These are phyloP conservation scores for Hypanus sabinus DNA, from an alignment of 2,113 vertebrate species.

Conservation along the genomic window DNA sequence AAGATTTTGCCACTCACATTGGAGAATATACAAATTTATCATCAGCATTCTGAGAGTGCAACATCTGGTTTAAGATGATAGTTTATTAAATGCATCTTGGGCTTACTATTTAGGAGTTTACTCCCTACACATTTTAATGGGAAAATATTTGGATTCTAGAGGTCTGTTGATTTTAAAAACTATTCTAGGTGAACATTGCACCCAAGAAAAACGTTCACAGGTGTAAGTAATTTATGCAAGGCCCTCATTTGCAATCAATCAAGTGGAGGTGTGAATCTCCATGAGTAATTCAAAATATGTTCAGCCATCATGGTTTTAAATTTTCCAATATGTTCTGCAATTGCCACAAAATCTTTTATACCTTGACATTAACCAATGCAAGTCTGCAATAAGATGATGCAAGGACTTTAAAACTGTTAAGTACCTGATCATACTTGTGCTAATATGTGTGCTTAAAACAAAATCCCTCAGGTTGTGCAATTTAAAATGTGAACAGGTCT, in stretches of 20 bases:
- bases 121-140: not conserved
- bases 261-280: not conserved
- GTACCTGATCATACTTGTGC: not conserved
- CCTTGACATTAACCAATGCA: not conserved
- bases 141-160: not conserved
- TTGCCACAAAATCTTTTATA: not conserved
- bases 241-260: not conserved
- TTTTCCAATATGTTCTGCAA: not conserved
- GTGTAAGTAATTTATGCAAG: slow-evolving; percentile 25
- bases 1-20: not conserved
- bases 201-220: not conserved
- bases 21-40: not conserved
- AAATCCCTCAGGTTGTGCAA: not conserved
- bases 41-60: not conserved
- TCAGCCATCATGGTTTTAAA: not conserved
- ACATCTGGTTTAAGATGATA: not conserved
- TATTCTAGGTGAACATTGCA: not conserved
- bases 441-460: not conserved
- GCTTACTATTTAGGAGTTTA: not conserved
- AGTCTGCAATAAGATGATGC: not conserved
- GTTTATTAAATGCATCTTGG: slow-evolving; percentile 1
- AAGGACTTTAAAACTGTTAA: not conserved
- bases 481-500: not conserved
- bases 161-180: not conserved
- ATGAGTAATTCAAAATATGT: not conserved